Evolutionary conservation across 2,888 invertebrate species (phyloP).

Genomic region (Chrysolina oricalcia): DNA sequence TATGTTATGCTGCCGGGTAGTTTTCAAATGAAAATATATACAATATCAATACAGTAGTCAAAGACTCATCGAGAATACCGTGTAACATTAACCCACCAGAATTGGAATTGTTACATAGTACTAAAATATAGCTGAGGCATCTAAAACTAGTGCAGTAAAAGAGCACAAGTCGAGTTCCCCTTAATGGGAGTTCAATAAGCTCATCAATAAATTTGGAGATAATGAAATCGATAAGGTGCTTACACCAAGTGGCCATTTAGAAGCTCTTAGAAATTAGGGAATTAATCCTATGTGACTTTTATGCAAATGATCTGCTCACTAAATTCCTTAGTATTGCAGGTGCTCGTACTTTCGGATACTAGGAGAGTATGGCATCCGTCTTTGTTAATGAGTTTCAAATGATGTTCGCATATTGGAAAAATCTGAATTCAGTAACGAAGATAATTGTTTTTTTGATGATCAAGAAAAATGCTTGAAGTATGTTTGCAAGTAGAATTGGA

Average conservation of each 20-base stretch:
- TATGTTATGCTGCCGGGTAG: too few species aligned
- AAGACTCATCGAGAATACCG: too few species aligned
- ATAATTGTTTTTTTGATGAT: background rate
- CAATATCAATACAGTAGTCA: too few species aligned
- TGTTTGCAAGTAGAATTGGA: slow-evolving; percentile 5
- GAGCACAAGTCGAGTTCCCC: too few species aligned
- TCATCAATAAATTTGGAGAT: too few species aligned
- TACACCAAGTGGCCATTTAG: slow-evolving; percentile 32
- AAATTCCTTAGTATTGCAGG: slow-evolving; percentile 1
- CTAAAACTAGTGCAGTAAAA: too few species aligned
- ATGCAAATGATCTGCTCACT: slow-evolving; percentile 37
- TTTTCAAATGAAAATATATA: too few species aligned
- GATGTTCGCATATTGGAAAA: slow-evolving; percentile 3
- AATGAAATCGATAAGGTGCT: background rate
- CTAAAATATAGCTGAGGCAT: too few species aligned
- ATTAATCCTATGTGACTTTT: slow-evolving; percentile 34
- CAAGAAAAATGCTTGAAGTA: background rate
- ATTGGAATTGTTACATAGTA: too few species aligned
- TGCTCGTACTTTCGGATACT: background rate
- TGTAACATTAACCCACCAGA: too few species aligned
- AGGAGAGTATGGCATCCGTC: background rate
- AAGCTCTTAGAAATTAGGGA: slow-evolving; percentile 14
- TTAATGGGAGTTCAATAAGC: too few species aligned
- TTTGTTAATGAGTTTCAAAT: slow-evolving; percentile 14
- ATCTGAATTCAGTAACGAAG: slow-evolving; percentile 1